Evolutionary conservation across 2,888 invertebrate genomes (phyloP), one percentile per base, ranked within the genome.

Genomic region (Yponomeuta plumbellus): DNA sequence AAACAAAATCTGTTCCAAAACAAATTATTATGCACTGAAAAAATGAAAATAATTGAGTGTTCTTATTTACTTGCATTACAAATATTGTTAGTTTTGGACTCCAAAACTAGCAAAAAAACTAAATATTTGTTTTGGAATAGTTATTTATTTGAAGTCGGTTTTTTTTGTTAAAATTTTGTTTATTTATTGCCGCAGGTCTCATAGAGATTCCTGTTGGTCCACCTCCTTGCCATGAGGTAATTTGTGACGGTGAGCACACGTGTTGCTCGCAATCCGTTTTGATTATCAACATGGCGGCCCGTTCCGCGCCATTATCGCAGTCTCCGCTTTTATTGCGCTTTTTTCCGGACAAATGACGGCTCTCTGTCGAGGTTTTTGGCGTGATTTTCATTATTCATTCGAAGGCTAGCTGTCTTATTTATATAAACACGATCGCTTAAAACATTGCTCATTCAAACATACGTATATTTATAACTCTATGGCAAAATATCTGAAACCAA

Each of bases 341-440:
- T 52, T 52, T 52, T 52, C 13, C 44, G 44, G 17, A 52, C 44
- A 52, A 52, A 52, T 52, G 44, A 52, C 59, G 13, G 59, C 11
- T 20, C 11, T 20, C 59, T 59, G 23, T 13, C 23, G 59, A 59
- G 22, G 59, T 59, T 59, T 75, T 66, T 52, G 44, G 17, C 8
- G 44, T 52, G 13, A 17, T 4, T 4, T 52, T 52, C 17, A 17
- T 52, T 52, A 52, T 52, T 17, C 44, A 52, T 52, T 52, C 17
- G 34, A 8, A 52, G 3, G 0, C 17, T 52, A 13, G 44, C 17
- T 8, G 10, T 11, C 44, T 1, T 44, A 13, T 13, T 44, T 44
- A 13, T 44, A 13, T 6, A 44, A 13, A 11, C 44, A 11, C 13
- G 44, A 13, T 44, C 2, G 11, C 44, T 1, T 0, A 26, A 26